Base-by-base conservation (phyloP, 1,140 invertebrate species). In the Lepidurus arcticus region DNA sequence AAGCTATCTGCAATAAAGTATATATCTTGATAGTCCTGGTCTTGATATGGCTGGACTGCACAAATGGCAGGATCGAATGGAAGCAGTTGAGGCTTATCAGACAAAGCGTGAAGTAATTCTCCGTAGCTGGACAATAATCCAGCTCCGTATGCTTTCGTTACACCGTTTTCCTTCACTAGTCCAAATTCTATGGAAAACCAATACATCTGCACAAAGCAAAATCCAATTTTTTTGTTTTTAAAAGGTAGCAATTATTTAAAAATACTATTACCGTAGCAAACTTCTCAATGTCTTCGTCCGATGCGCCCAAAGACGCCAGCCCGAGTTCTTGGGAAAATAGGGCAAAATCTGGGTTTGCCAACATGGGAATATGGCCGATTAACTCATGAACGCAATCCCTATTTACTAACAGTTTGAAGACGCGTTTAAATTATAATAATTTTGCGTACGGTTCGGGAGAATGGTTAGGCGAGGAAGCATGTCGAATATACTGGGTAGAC, bases 111-210 rank as follows among this genome's bases (percentile, higher is more conserved):
- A 74, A 96, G 87, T 7, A 99, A 88, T 86, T 99, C 98, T 24
- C 97, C 98, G 82, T 95, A 99, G 26, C 95, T 94, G 16, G 96
- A 98, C 43, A 99, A 85, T 0, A 99, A 88, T 74, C 97, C 98
- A 42, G 98, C 98, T 3, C 98, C 98, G 83, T 98, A 99, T 0
- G 96, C 98, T 85, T 94, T 94, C 44, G 97, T 88, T 44, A 86
- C 84, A 9, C 92, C 93, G 76, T 92, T 88, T 87, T 99, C 94
- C 85, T 94, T 95, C 89, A 96, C 98, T 8, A 99, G 88, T 78
- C 98, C 98, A 84, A 99, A 99, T 87, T 99, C 98, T 77, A 99
- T 94, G 24, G 97, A 99, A 87, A 99, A 99, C 97, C 97, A 99
- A 85, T 99, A 99, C 53, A 98, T 89, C 94, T 97, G 85, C 21